phyloP scores from a whole-genome alignment of 37 sponge, comb jelly and placozoan genomes.

The Chondrilla cf. caribensis region DNA sequence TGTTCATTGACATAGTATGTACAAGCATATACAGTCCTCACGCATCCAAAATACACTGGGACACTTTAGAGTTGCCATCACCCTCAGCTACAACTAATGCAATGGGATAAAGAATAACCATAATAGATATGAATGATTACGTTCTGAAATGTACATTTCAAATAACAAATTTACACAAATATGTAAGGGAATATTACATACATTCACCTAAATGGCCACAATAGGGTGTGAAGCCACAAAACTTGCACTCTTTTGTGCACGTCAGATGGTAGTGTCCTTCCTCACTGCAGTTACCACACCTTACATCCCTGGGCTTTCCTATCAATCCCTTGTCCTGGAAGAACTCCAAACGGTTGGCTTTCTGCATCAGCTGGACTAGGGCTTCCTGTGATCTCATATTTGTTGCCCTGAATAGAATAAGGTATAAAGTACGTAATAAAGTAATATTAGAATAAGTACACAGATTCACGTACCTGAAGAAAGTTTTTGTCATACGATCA shows the following conservation, averaged over 20 bases:
- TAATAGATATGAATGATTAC: too few species aligned
- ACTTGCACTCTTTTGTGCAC: background rate
- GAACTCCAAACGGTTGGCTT: background rate
- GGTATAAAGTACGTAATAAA: background rate
- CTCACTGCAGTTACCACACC: background rate
- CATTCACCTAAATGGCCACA: too few species aligned
- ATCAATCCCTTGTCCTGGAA: background rate
- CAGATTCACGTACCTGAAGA: conserved; percentile 1
- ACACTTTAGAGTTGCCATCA: too few species aligned
- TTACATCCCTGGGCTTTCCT: background rate
- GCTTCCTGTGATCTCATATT: conserved; percentile 9
- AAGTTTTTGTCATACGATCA: background rate
- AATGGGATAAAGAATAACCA: too few species aligned
- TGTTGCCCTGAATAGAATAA: conserved; percentile 2
- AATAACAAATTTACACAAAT: too few species aligned
- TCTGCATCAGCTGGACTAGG: background rate
- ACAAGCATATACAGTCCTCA: too few species aligned
- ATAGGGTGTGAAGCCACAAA: too few species aligned
- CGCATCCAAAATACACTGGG: too few species aligned
- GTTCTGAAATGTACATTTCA: too few species aligned
- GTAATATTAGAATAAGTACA: background rate
- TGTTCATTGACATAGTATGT: too few species aligned
- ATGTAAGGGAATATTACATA: too few species aligned
- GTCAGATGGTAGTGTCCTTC: background rate
- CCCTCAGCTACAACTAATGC: too few species aligned